phyloP scores from a whole-genome alignment of 1,140 invertebrate genomes.

The Temnothorax nylanderi region DNA sequence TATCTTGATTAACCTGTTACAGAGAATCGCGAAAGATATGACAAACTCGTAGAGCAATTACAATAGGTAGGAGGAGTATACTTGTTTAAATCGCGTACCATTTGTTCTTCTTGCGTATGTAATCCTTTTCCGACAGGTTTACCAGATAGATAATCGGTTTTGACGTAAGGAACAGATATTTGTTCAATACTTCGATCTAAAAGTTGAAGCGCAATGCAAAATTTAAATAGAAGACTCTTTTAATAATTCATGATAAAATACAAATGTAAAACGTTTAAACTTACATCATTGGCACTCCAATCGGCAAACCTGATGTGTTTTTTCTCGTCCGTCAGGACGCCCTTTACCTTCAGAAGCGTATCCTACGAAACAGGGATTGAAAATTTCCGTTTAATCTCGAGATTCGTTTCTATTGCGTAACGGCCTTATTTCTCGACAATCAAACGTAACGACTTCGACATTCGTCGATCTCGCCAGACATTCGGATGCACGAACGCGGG shows the following conservation, averaged over 20 bases:
- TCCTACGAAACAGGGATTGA: slow-evolving; percentile 88
- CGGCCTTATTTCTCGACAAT: slow-evolving; percentile 6
- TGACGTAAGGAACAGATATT: slow-evolving; percentile 98
- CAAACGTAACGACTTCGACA: background rate
- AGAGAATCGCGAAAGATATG: slow-evolving; percentile 31
- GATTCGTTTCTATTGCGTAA: background rate
- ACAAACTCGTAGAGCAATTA: background rate
- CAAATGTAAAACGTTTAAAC: slow-evolving; percentile 74
- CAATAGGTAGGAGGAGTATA: background rate
- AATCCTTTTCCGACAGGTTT: slow-evolving; percentile 99
- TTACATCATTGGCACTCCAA: slow-evolving; percentile 97
- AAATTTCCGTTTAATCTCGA: background rate
- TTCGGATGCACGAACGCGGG: slow-evolving; percentile 33
- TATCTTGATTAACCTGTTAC: slow-evolving; percentile 96
- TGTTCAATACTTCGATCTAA: slow-evolving; percentile 98
- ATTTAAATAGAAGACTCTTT: background rate
- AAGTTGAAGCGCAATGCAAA: slow-evolving; percentile 24
- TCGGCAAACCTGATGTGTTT: slow-evolving; percentile 96
- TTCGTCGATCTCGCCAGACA: slow-evolving; percentile 32
- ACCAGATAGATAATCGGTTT: slow-evolving; percentile 99
- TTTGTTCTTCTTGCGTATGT: slow-evolving; percentile 99
- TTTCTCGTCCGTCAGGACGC: slow-evolving; percentile 94
- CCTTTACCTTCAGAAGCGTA: slow-evolving; percentile 94
- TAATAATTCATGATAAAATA: background rate
- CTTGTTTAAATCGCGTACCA: slow-evolving; percentile 87